These are phyloP conservation scores for Perizoma affinitatum DNA, from an alignment of 2,888 invertebrate species.

Conservation along the genomic window DNA sequence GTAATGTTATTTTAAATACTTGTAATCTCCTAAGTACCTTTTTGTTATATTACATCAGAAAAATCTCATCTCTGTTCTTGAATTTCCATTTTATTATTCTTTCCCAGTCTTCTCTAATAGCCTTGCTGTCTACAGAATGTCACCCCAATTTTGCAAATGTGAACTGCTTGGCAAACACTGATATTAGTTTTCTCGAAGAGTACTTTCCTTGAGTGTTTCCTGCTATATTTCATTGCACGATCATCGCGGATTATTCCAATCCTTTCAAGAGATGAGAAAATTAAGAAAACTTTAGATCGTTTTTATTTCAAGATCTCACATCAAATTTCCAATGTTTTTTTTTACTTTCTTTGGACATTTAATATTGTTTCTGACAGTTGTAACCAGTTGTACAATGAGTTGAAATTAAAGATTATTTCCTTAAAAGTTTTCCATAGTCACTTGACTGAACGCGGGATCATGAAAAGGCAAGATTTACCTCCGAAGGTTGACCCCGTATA, in stretches of 20 bases:
- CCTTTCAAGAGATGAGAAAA: constrained; percentile 19
- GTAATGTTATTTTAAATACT: too few species aligned
- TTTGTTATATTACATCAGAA: too few species aligned
- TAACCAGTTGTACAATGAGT: too few species aligned
- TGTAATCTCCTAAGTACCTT: too few species aligned
- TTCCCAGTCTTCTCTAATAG: constrained; percentile 16
- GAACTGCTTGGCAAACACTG: constrained; percentile 78
- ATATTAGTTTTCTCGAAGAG: constrained; percentile 76
- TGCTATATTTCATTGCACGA: constrained; percentile 61
- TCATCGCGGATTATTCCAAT: constrained; percentile 21
- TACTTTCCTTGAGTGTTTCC: constrained; percentile 73
- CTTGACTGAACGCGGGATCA: constrained; percentile 35
- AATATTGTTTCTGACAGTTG: too few species aligned
- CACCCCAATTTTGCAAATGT: constrained; percentile 74
- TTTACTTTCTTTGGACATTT: neutral
- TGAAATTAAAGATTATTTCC: constrained; percentile 14
- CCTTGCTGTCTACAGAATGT: constrained; percentile 52
- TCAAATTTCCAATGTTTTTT: constrained; percentile 21
- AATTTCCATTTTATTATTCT: constrained; percentile 2
- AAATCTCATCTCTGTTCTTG: neutral
- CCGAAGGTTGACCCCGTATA: constrained; percentile 57
- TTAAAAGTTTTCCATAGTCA: constrained; percentile 20
- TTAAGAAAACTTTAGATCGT: constrained; percentile 7
- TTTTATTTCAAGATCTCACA: too few species aligned
- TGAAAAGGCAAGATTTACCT: constrained; percentile 55